Evolutionary conservation across 2,888 invertebrate genomes (phyloP), one percentile per base, ranked within the genome.

Genomic region (Epistrophe eligans): DNA sequence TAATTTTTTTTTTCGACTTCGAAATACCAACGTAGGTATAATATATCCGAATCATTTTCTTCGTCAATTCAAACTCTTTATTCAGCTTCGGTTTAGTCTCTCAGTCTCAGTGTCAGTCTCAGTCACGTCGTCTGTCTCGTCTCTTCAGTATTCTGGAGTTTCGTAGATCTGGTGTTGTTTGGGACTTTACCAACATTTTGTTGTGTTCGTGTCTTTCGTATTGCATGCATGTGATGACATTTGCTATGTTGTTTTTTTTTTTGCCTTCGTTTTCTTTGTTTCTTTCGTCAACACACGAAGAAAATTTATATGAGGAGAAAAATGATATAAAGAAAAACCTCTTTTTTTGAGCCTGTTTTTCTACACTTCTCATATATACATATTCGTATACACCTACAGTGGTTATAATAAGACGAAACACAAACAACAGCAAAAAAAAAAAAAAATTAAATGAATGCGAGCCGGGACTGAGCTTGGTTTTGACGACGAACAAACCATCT

Each of bases 391-490:
- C 58, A 58, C 35, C 50, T 48, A 72, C 72, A 66, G 80, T 72
- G 55, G 66, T 77, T 71, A 50, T 67, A 19, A 60, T 28, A 35
- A 62, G 62, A 62, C 24, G 62, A 62, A 66, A 35, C 11, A 66
- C 8, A 24, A 24, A 24, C 2, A 62, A n/a, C n/a, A n/a, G n/a
- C n/a, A n/a, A n/a, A n/a, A n/a, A n/a, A 43, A 50, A 38, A 50
- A 67, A 50, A 67, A 67, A 50, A 19, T 11, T 19, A 38, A 67
- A 50, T 50, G 48, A 67, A 70, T 70, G 72, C 67, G 77, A 80
- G 66, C 77, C 64, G 57, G 62, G 67, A 50, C 85, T 81, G 85
- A 85, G 85, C 85, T 81, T 64, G 85, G 85, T 81, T 85, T 85
- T 38, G 67, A 74, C 55, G 67, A 62, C 43, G 28, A 50, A 50